Conservation (phyloP, 1,140 invertebrate species). For the Danaus melanippus region DNA sequence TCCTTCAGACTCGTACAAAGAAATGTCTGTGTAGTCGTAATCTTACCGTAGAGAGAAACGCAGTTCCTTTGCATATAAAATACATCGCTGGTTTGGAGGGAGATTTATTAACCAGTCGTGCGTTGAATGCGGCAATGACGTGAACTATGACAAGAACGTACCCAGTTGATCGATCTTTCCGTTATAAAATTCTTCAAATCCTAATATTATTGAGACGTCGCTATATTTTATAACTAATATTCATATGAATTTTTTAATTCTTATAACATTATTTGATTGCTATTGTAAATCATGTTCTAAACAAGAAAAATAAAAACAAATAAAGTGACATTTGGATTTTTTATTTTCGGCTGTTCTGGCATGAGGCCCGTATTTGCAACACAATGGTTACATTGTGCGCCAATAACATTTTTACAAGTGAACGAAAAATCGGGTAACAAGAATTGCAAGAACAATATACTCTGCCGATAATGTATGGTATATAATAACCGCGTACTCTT, state of each 20-base stretch:
- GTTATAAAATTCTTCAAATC: too few species aligned
- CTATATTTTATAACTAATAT: too few species aligned
- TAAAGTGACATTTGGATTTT: constrained; percentile 16
- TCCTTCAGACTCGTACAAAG: constrained; percentile 25
- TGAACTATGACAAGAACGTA: constrained; percentile 30
- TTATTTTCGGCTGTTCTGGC: constrained; percentile 21
- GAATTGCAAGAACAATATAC: too few species aligned
- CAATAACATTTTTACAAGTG: constrained; percentile 24
- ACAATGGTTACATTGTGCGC: constrained; percentile 26
- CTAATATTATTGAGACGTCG: too few species aligned
- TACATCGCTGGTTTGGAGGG: constrained; percentile 36
- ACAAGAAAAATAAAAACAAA: constrained; percentile 5
- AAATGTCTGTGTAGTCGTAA: constrained; percentile 16
- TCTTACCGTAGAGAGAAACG: constrained; percentile 32
- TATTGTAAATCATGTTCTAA: too few species aligned
- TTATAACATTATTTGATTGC: too few species aligned
- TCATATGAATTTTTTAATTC: too few species aligned
- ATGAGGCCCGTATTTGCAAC: constrained; percentile 22
- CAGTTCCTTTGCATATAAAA: constrained; percentile 36
- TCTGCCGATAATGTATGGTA: too few species aligned
- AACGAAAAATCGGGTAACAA: background rate
- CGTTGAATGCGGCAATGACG: constrained; percentile 44
- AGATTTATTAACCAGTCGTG: constrained; percentile 47
- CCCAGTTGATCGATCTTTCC: background rate
- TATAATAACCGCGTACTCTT: too few species aligned